Base-by-base conservation (phyloP, 64 coral and sea anemone genomes). In the Pachyseris speciosa region DNA sequence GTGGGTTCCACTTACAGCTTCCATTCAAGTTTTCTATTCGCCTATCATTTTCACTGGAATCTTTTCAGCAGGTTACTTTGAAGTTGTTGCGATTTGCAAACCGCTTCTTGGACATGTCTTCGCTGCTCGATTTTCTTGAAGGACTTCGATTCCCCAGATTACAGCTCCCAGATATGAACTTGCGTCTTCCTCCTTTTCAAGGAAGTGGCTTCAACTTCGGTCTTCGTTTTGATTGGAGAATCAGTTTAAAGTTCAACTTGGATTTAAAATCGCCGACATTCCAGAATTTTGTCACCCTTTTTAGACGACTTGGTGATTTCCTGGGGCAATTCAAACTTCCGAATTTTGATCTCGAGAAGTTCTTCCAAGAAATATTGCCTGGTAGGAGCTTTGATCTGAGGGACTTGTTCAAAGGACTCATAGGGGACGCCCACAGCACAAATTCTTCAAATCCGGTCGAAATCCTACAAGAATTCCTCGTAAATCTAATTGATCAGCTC, bases 141-240 rank as follows among this genome's bases (percentile, higher is more conserved):
- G 92, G 73, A 4, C 78, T 90, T 25, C 34, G 42, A 33, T 87
- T 95, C 22, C 96, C 96, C 33, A 27, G 50, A 16, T 61, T 94
- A 30, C 70, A 52, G 19, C 59, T 94, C 0, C 86, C 78, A 38
- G 34, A 75, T 12, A 50, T 89, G 20, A 64, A 91, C 49, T 50
- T 31, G 6, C 58, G 65, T 60, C 83, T 89, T 53, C 86, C 93
- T 28, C 11, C 38, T 34, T 49, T 16, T 43, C 39, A 61, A n/a
- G 31, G 48, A 13, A 69, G 61, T 25, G 13, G 17, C 0, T 93
- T 95, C 47, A 87, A 94, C 19, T 98, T 98, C 74, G 96, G 93
- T 5, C 86, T 98, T n/a, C 83, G 74, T 5, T 98, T 98, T 76
- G 81, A 98, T 42, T 98, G 96, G 96, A 92, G 67, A 63, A 89